Evolutionary conservation across 2,113 vertebrate genomes (phyloP).

Genomic region (Turdus rufiventris): DNA sequence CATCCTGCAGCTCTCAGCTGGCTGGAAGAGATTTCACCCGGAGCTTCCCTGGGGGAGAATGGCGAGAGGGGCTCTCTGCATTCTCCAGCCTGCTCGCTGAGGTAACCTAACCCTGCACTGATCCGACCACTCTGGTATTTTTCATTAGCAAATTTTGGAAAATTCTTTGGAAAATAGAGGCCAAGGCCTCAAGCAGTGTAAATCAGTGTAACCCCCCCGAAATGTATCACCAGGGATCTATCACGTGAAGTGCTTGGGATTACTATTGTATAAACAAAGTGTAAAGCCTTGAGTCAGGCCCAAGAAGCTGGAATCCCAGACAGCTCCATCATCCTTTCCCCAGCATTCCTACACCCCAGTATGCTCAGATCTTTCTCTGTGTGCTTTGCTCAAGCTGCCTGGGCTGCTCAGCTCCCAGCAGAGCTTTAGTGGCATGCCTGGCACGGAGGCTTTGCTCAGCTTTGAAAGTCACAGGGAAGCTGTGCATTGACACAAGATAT

Average conservation of each 20-base stretch:
- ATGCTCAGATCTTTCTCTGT: not conserved
- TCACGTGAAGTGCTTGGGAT: not conserved
- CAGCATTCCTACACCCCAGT: not conserved
- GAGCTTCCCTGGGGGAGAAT: not conserved
- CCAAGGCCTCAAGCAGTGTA: not conserved
- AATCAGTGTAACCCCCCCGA: not conserved
- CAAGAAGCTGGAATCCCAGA: conserved; percentile 33
- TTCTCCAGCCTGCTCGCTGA: rapidly evolving
- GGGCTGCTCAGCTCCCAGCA: not conserved
- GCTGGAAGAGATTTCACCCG: not conserved
- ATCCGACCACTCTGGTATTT: conserved; percentile 20
- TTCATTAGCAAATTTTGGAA: conserved; percentile 42
- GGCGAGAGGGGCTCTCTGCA: not conserved
- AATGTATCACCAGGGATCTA: not conserved
- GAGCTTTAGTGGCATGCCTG: not conserved
- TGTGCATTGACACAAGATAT: not conserved
- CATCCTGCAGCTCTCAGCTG: not conserved
- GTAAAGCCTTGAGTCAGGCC: not conserved
- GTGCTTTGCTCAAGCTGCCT: not conserved
- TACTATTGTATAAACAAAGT: conserved; percentile 52
- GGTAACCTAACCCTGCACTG: not conserved
- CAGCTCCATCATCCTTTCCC: conserved; percentile 16
- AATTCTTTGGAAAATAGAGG: conserved; percentile 44
- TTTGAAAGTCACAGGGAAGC: not conserved
- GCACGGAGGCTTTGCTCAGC: not conserved